Evolutionary conservation across 2,888 invertebrate genomes (phyloP).

Genomic region (Cephonodes hylas): DNA sequence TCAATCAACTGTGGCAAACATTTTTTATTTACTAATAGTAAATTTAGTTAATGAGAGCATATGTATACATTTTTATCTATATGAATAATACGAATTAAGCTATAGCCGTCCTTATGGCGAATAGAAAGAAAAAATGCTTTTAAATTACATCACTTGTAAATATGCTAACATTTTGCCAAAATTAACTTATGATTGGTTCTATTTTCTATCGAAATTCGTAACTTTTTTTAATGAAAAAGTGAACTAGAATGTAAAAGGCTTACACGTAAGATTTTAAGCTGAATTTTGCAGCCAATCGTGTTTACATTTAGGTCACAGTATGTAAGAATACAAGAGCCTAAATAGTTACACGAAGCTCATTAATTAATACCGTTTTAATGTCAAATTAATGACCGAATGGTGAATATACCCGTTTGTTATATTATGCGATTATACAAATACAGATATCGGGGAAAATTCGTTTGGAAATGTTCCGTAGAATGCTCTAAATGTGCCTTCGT

Average conservation of each 20-base stretch:
- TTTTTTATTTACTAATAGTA: not conserved
- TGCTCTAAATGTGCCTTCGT: too few species aligned
- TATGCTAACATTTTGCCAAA: not conserved
- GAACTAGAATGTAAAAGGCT: not conserved
- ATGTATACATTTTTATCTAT: not conserved
- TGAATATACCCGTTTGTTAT: too few species aligned
- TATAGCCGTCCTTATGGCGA: constrained; percentile 6
- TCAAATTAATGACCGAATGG: too few species aligned
- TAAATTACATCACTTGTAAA: not conserved
- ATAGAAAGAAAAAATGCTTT: not conserved
- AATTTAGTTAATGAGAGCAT: not conserved
- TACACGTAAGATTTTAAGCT: not conserved
- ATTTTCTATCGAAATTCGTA: not conserved
- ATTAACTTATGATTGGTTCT: not conserved
- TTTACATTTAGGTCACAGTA: not conserved
- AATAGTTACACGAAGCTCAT: not conserved
- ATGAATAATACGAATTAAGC: not conserved
- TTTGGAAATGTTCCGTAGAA: too few species aligned
- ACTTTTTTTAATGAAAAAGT: not conserved
- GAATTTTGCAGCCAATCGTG: too few species aligned
- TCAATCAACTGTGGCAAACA: not conserved
- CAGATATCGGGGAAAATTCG: too few species aligned
- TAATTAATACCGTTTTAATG: not conserved
- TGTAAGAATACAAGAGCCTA: not conserved
- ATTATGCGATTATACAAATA: too few species aligned